Evolutionary conservation across 2,888 invertebrate genomes (phyloP), one percentile per base, ranked within the genome.

Genomic region (Pecten maximus): DNA sequence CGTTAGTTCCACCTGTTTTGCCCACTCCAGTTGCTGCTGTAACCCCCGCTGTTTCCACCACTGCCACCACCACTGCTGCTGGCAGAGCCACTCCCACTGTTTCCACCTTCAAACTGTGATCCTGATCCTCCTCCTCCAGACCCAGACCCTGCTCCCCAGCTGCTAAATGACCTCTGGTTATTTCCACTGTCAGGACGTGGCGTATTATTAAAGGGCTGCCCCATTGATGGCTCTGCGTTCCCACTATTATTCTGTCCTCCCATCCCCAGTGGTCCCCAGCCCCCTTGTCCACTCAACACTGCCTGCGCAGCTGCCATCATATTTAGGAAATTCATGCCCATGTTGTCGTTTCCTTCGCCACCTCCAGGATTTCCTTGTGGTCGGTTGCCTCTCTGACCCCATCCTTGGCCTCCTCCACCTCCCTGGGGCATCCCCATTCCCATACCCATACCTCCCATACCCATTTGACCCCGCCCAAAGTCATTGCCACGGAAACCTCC

Each of bases 241-340:
- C 50, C 12, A 87, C 48, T 12, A 88, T 48, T 60, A 88, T 92
- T 12, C 93, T 88, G 91, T 91, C 92, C 50, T 93, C 93, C 88
- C 93, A 89, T 40, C 91, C 93, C 87, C 91, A 93, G 40, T 94
- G 94, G 90, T 90, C 93, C 88, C 91, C 94, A n/a, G 92, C 92
- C 60, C 92, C 93, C 89, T 87, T 94, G 94, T 39, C 95, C 95
- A 88, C 93, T 93, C 40, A 95, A 93, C 89, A 95, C 94, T 87
- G 95, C 95, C 91, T 95, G 95, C 39, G 95, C 95, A 40, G 95
- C 95, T 8, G 95, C 95, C 86, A 96, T 91, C 95, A 96, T 95
- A 90, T 95, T 95, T 12, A 96, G 91, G 89, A 95, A 94, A 90
- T 95, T 95, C 95, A 95, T 95, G 40, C 95, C 95, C 90, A 95